phyloP scores from a whole-genome alignment of 1,140 invertebrate species.

The Phymastichus coffea region DNA sequence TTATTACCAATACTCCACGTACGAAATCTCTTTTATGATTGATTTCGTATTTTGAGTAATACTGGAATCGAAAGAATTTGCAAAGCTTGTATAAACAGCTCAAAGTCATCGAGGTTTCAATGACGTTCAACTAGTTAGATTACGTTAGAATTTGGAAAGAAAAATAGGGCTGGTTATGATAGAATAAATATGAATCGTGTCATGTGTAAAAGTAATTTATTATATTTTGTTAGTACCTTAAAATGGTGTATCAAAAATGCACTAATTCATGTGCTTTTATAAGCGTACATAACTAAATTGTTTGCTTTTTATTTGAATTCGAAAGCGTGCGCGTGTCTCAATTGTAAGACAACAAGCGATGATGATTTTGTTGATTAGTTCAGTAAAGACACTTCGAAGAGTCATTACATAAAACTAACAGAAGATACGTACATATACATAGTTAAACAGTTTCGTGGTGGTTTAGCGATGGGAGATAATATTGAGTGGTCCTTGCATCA shows the following conservation, averaged over 20 bases:
- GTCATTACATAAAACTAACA: slow-evolving; percentile 35
- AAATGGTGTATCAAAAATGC: slow-evolving; percentile 9
- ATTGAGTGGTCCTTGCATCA: slow-evolving; percentile 58
- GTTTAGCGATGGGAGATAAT: slow-evolving; percentile 55
- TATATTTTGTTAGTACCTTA: neutral
- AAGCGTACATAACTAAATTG: neutral
- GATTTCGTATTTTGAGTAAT: too few species aligned
- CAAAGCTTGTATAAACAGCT: too few species aligned
- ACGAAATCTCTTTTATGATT: too few species aligned
- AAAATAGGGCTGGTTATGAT: too few species aligned
- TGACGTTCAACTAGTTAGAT: too few species aligned
- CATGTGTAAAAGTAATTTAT: too few species aligned
- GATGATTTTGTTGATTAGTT: slow-evolving; percentile 3
- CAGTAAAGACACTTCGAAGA: slow-evolving; percentile 32
- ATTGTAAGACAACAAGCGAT: slow-evolving; percentile 1
- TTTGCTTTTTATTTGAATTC: neutral
- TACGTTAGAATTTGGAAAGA: too few species aligned
- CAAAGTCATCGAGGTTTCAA: too few species aligned
- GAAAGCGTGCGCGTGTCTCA: neutral
- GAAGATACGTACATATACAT: slow-evolving; percentile 46
- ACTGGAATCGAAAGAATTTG: too few species aligned
- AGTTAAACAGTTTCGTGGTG: slow-evolving; percentile 53
- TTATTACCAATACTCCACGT: too few species aligned
- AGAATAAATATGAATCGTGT: too few species aligned
- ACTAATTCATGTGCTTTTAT: slow-evolving; percentile 2